Evolutionary conservation across 2,113 vertebrate genomes (phyloP).

Genomic region (Ciconia boyciana): DNA sequence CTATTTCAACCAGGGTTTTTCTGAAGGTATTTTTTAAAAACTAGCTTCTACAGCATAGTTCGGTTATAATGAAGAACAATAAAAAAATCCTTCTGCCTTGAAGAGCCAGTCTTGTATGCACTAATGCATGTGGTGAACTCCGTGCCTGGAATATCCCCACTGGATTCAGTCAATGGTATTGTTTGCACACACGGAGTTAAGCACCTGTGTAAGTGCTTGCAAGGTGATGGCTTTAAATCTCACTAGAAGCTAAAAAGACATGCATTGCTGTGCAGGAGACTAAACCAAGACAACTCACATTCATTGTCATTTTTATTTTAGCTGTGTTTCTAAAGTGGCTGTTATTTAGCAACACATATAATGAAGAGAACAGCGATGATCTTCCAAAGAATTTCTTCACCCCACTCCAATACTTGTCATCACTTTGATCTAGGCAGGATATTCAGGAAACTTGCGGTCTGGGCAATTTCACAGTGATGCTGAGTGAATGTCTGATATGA

Average conservation of each 20-base stretch:
- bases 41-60: neutral
- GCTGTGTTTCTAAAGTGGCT: neutral
- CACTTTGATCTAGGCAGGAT: neutral
- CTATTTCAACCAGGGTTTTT: neutral
- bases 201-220: neutral
- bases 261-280: neutral
- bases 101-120: neutral
- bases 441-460: neutral
- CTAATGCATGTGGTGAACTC: neutral
- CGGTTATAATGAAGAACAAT: slow-evolving; percentile 36
- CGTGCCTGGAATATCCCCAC: neutral
- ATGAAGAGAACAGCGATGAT: neutral
- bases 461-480: neutral
- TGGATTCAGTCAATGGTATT: neutral
- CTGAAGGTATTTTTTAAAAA: slow-evolving; percentile 8
- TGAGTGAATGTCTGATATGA: neutral
- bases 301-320: neutral
- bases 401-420: neutral
- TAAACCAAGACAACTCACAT: neutral
- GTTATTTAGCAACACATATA: neutral
- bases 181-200: neutral
- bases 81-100: neutral
- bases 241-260: neutral
- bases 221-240: neutral
- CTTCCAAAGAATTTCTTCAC: neutral